phyloP scores from a whole-genome alignment of 2,888 invertebrate genomes.

The Julus scandinavius region DNA sequence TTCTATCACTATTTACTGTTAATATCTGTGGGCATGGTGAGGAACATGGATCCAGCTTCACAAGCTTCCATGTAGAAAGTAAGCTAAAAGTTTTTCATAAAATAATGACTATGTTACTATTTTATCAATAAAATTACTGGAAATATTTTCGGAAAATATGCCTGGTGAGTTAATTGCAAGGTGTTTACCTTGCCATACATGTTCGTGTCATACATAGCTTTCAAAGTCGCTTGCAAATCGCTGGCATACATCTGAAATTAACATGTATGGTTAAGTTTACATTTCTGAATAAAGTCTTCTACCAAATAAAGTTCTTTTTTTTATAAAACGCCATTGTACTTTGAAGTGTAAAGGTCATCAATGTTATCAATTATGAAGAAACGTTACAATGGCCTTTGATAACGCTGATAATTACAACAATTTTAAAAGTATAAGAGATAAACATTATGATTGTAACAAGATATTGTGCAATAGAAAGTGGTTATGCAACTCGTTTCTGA shows the following conservation, averaged over 20 bases:
- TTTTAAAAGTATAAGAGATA: background rate
- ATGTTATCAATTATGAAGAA: background rate
- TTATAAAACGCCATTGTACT: background rate
- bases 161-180: too few relatives aligned
- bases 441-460: background rate
- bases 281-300: background rate
- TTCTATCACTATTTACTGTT: conserved; percentile 66
- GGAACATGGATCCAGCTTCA: conserved; percentile 74
- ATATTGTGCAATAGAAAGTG: background rate
- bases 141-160: too few relatives aligned
- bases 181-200: conserved; percentile 68
- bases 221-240: conserved; percentile 65
- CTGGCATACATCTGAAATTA: conserved; percentile 64
- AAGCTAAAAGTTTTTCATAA: conserved; percentile 64
- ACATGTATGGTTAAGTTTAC: background rate
- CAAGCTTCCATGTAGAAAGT: conserved; percentile 74
- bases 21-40: conserved; percentile 67
- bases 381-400: background rate
- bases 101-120: background rate
- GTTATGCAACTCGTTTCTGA: background rate
- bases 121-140: background rate
- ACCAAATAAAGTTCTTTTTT: background rate
- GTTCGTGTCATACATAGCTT: conserved; percentile 67
- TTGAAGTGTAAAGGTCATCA: background rate
- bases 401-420: background rate